Conservation (phyloP, 92 coral and sea anemone species). For the Desmophyllum pertusum region DNA sequence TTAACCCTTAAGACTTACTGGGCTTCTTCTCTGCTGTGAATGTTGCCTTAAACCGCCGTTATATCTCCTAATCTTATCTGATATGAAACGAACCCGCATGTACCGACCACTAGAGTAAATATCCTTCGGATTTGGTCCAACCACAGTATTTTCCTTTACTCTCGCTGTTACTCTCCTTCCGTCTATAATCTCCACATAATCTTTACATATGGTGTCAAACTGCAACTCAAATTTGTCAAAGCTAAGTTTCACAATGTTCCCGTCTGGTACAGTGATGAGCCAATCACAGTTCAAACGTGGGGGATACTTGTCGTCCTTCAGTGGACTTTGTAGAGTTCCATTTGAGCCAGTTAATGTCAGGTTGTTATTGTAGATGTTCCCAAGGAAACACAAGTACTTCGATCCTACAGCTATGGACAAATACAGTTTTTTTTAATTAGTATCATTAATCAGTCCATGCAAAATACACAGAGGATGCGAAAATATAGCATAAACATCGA, state of each 20-base stretch:
- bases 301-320: constrained; percentile 12
- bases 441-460: too few species aligned
- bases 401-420: too few species aligned
- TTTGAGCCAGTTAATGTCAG: not conserved
- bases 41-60: not conserved
- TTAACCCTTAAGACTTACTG: too few species aligned
- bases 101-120: constrained; percentile 39
- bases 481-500: too few species aligned
- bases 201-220: constrained; percentile 25
- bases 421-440: too few species aligned
- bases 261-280: constrained; percentile 35
- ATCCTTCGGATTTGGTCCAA: constrained; percentile 18
- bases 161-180: constrained; percentile 28
- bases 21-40: not conserved
- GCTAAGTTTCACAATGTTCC: constrained; percentile 18
- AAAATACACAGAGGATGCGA: too few species aligned
- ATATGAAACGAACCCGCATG: constrained; percentile 30
- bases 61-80: not conserved
- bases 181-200: constrained; percentile 56
- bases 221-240: constrained; percentile 22
- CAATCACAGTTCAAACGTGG: constrained; percentile 23
- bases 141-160: constrained; percentile 59
- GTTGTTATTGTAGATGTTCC: constrained; percentile 1
- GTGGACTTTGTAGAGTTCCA: constrained; percentile 6
- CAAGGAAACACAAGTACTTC: constrained; percentile 18